Percentiles rank a stretch among this genome's conserved stretches.
phyloP scores from a whole-genome alignment of 2,797 vertebrate species.

The Melanotaenia pygmaea region DNA sequence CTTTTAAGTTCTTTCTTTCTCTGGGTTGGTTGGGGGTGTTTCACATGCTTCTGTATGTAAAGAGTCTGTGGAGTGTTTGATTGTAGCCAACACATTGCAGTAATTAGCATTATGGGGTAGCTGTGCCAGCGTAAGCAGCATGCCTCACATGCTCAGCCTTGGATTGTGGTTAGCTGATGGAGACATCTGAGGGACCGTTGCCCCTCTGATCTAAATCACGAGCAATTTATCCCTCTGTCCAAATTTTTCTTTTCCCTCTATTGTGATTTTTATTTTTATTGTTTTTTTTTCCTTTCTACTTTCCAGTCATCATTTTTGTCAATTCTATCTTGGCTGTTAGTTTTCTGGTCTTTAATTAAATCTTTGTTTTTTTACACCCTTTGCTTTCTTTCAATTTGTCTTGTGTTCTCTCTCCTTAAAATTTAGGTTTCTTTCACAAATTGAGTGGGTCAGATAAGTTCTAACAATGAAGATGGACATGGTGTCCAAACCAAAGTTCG shows the following conservation, averaged over 20 bases:
- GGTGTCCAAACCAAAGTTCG: conserved; percentile 21
- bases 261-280: neutral
- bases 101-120: conserved; percentile 81
- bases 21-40: neutral
- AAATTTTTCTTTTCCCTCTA: conserved; percentile 28
- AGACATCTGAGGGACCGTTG: conserved; percentile 84
- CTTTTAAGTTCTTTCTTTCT: conserved; percentile 16
- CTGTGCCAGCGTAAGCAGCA: conserved; percentile 79
- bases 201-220: conserved; percentile 83
- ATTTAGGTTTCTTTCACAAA: conserved; percentile 10
- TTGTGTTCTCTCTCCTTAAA: conserved; percentile 1
- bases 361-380: conserved; percentile 9
- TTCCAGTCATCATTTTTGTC: conserved; percentile 38
- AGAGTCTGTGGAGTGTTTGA: conserved; percentile 70
- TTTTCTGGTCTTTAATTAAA: neutral
- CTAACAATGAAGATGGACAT: neutral
- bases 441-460: neutral
- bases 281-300: conserved; percentile 26
- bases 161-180: conserved; percentile 83
- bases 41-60: conserved; percentile 22
- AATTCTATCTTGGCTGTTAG: conserved; percentile 26
- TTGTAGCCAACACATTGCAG: conserved; percentile 82
- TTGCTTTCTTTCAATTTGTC: neutral
- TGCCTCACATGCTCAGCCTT: conserved; percentile 83
- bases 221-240: conserved; percentile 71